These are phyloP conservation scores for Exephanes ischioxanthus DNA, from an alignment of 2,888 invertebrate genomes.

Conservation along the genomic window DNA sequence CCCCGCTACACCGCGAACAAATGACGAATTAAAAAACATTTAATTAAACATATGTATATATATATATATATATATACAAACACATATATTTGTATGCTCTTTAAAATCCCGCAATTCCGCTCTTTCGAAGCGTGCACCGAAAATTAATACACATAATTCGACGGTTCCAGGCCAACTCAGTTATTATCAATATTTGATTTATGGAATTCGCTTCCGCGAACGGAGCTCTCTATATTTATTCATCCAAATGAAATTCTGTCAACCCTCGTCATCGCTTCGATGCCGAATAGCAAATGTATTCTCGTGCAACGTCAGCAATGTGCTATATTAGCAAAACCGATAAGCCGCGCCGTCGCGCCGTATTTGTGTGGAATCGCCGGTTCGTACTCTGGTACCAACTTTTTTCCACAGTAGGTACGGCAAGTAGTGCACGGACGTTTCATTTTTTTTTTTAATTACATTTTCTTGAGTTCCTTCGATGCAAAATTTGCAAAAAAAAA, in stretches of 20 bases:
- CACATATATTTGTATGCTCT: too few relatives aligned
- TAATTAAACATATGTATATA: too few relatives aligned
- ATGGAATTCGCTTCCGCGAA: background rate
- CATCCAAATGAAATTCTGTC: background rate
- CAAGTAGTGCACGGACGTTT: background rate
- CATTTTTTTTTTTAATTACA: background rate
- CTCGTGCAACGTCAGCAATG: background rate
- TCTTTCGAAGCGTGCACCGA: background rate
- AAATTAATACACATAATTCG: slow-evolving; percentile 13
- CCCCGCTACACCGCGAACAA: background rate
- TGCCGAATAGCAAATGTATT: background rate
- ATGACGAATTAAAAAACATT: slow-evolving; percentile 1
- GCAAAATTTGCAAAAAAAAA: background rate
- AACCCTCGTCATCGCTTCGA: background rate
- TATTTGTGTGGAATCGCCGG: background rate
- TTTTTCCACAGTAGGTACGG: background rate
- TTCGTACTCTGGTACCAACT: background rate
- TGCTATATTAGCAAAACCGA: slow-evolving; percentile 1
- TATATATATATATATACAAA: too few relatives aligned
- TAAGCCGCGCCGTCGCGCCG: background rate
- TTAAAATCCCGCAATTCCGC: background rate
- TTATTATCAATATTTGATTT: background rate
- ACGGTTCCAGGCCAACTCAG: background rate
- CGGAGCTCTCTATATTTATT: background rate
- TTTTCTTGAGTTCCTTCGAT: background rate